Conservation (phyloP, 2,797 vertebrate genomes). For the Rhinoraja longicauda region DNA sequence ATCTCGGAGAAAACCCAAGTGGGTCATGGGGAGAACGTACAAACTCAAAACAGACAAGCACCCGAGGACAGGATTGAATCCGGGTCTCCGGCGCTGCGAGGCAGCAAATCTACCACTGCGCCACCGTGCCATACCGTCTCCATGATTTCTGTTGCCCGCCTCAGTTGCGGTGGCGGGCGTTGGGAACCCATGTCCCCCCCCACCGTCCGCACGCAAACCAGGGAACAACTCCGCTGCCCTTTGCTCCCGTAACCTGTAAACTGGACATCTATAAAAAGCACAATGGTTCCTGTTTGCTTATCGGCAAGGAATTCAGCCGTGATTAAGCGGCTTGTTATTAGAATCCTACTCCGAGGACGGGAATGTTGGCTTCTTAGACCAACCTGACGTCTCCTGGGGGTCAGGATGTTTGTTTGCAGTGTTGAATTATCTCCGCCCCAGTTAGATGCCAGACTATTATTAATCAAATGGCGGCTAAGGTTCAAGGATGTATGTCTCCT, state of each 20-base stretch:
- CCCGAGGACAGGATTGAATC: too few species aligned
- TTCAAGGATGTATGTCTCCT: background rate
- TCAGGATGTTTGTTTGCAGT: slow-evolving; percentile 24
- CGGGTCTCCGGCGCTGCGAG: too few species aligned
- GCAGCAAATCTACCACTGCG: too few species aligned
- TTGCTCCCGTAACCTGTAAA: background rate
- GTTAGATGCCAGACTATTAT: slow-evolving; percentile 1
- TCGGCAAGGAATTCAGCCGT: background rate
- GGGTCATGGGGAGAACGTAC: too few species aligned
- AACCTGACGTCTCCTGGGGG: background rate
- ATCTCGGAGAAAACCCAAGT: too few species aligned
- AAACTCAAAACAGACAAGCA: too few species aligned
- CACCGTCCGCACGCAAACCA: background rate
- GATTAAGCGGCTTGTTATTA: background rate
- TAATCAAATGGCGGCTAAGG: slow-evolving; percentile 10
- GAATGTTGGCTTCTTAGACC: background rate
- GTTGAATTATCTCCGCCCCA: background rate
- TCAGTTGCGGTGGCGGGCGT: background rate
- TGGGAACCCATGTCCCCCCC: background rate
- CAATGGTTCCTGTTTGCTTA: slow-evolving; percentile 15
- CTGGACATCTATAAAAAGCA: background rate
- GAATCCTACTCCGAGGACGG: background rate
- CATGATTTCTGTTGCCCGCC: too few species aligned
- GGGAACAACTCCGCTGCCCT: background rate
- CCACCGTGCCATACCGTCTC: too few species aligned